Percentiles rank a stretch among this genome's conserved stretches.
Evolutionary conservation across 2,888 invertebrate species (phyloP).

Genomic region (Cephus runcator): DNA sequence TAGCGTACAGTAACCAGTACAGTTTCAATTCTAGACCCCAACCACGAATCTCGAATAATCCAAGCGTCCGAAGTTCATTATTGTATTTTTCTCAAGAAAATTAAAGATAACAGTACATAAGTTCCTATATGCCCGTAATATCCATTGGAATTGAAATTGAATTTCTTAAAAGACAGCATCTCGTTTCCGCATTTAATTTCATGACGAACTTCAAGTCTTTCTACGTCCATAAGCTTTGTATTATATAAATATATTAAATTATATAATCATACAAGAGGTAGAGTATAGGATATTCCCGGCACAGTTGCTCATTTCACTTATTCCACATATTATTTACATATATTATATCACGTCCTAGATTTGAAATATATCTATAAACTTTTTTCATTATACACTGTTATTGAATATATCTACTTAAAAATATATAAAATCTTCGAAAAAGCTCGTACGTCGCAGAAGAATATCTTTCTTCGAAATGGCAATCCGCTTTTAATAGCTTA

Average conservation of each 20-base stretch:
- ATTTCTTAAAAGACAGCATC: not conserved
- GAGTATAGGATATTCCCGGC: too few relatives aligned
- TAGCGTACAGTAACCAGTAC: not conserved
- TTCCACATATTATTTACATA: not conserved
- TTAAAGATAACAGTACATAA: not conserved
- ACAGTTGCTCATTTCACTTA: too few relatives aligned
- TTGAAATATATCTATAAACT: not conserved
- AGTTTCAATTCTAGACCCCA: not conserved
- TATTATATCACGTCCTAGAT: not conserved
- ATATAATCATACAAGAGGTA: too few relatives aligned
- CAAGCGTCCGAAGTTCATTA: not conserved
- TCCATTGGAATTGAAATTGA: not conserved
- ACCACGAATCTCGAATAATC: not conserved
- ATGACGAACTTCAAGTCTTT: not conserved
- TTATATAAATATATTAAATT: not conserved
- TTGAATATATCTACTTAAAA: not conserved
- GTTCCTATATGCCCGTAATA: not conserved
- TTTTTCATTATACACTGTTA: not conserved
- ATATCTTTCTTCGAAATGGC: not conserved
- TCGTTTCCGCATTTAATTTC: not conserved
- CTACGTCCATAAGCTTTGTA: not conserved
- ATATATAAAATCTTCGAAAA: not conserved
- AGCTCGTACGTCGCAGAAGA: not conserved
- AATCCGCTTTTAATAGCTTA: slow-evolving; percentile 39
- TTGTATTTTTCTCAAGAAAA: not conserved